These are phyloP conservation scores for Sparidentex hasta DNA, from an alignment of 2,797 vertebrate species.

Conservation along the genomic window DNA sequence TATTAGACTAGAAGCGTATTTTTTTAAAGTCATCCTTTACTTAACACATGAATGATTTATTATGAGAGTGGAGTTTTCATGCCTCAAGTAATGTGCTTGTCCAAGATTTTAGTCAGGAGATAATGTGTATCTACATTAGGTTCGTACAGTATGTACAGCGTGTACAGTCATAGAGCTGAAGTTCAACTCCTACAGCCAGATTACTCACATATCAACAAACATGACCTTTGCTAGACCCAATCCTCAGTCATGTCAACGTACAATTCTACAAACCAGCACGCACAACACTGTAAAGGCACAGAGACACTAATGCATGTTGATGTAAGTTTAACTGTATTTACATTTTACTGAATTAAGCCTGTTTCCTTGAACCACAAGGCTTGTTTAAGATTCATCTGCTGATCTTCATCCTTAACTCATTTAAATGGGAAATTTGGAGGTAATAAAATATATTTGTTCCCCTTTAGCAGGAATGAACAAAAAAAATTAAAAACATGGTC, in stretches of 20 bases:
- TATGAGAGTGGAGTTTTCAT: background rate
- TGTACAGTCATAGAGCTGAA: background rate
- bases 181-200: constrained; percentile 19
- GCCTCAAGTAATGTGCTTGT: constrained; percentile 15
- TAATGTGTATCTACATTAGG: background rate
- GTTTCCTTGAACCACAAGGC: constrained; percentile 3
- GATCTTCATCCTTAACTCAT: background rate
- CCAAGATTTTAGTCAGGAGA: constrained; percentile 1
- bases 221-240: constrained; percentile 34
- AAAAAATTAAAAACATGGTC: too few relatives aligned
- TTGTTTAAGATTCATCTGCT: constrained; percentile 4
- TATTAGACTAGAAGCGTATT: background rate
- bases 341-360: constrained; percentile 28
- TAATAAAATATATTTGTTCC: too few relatives aligned
- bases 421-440: background rate
- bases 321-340: constrained; percentile 7
- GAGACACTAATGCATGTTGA: constrained; percentile 7
- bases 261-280: background rate
- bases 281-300: background rate
- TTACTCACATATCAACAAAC: constrained; percentile 29
- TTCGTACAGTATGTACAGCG: constrained; percentile 1
- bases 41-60: constrained; percentile 42
- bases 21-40: constrained; percentile 18
- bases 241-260: constrained; percentile 14
- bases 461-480: too few relatives aligned